phyloP scores from a whole-genome alignment of 35 echinoderm and acorn worm genomes.

The Anneissia japonica region DNA sequence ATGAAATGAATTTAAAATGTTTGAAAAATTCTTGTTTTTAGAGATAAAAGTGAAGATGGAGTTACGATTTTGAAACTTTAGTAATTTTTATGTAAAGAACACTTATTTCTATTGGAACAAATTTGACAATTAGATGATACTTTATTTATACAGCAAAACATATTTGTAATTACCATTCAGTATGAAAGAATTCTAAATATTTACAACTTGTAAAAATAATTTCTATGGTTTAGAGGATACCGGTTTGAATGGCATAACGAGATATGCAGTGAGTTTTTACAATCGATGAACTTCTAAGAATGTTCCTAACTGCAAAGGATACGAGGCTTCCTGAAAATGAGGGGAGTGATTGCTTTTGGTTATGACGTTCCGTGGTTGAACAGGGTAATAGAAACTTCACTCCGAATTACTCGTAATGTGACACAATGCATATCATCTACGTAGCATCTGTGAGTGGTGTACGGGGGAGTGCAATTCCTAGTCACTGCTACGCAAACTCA shows the following conservation, averaged over 20 bases:
- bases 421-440: neutral
- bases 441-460: conserved; percentile 1
- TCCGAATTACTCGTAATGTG: neutral
- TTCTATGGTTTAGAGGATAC: neutral
- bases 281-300: neutral
- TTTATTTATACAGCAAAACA: too few species aligned
- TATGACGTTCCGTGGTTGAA: neutral
- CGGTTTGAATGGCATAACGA: neutral
- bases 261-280: neutral
- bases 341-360: neutral
- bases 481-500: neutral
- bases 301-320: neutral
- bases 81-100: too few species aligned
- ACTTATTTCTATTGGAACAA: too few species aligned
- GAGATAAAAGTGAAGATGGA: too few species aligned
- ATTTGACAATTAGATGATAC: too few species aligned
- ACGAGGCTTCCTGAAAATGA: neutral
- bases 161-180: too few species aligned
- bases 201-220: neutral
- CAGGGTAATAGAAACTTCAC: neutral
- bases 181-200: neutral
- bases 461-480: neutral
- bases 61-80: too few species aligned
- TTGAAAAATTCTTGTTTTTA: too few species aligned
- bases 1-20: neutral